Evolutionary conservation across 2,888 invertebrate species (phyloP).

Genomic region (Lasius fuliginosus): DNA sequence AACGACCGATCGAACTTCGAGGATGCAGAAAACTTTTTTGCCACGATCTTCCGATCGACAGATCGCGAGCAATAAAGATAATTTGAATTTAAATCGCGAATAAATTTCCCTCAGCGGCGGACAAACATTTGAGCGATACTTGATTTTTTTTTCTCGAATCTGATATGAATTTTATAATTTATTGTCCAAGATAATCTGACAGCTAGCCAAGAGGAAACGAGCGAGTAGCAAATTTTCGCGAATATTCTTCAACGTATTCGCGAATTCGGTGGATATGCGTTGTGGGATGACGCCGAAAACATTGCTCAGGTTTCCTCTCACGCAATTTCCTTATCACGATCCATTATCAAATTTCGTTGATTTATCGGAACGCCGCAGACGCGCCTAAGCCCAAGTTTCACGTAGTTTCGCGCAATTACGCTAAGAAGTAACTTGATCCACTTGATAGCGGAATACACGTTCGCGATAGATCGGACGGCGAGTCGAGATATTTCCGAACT

Average conservation of each 20-base stretch:
- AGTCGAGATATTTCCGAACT: conserved; percentile 51
- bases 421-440: conserved; percentile 54
- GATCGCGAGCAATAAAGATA: conserved; percentile 17
- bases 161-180: conserved; percentile 34
- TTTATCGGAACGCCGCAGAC: background rate
- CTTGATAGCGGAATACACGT: conserved; percentile 33
- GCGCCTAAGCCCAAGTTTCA: background rate
- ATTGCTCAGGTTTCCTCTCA: conserved; percentile 23
- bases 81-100: background rate
- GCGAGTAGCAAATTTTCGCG: background rate
- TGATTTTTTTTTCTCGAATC: background rate
- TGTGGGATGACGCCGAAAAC: background rate
- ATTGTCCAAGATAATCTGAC: background rate
- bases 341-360: conserved; percentile 42
- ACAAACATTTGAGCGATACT: background rate
- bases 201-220: background rate
- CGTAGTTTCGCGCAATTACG: conserved; percentile 52
- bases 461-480: conserved; percentile 20
- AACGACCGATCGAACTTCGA: conserved; percentile 53
- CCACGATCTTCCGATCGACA: conserved; percentile 7
- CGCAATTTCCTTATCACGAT: conserved; percentile 32
- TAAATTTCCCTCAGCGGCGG: background rate
- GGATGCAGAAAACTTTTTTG: conserved; percentile 71
- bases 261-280: background rate
- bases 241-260: background rate